Conservation (phyloP, 2,888 invertebrate species). For the Lasius platythorax region DNA sequence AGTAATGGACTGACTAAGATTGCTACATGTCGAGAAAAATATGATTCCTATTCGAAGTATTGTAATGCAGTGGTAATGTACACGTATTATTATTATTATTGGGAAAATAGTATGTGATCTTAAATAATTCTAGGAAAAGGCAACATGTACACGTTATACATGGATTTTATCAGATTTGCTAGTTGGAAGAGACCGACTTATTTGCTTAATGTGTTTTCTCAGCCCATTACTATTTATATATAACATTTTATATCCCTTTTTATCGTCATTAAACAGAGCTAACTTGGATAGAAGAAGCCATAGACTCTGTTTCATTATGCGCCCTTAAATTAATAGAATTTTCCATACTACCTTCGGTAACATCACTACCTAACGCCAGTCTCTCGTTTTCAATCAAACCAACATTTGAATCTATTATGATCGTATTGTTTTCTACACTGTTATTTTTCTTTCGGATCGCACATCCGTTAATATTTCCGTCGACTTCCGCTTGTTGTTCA, state of each 20-base stretch:
- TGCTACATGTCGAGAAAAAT: constrained; percentile 45
- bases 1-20: constrained; percentile 59
- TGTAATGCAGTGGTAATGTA: constrained; percentile 34
- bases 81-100: constrained; percentile 23
- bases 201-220: constrained; percentile 38
- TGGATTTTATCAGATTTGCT: constrained; percentile 25
- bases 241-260: constrained; percentile 28
- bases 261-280: constrained; percentile 87
- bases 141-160: constrained; percentile 42
- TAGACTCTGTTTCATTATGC: constrained; percentile 86
- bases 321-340: constrained; percentile 87
- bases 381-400: constrained; percentile 84
- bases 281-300: constrained; percentile 88
- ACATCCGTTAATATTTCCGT: constrained; percentile 86
- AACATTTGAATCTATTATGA: constrained; percentile 85
- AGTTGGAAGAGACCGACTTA: constrained; percentile 39
- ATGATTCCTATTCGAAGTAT: constrained; percentile 44
- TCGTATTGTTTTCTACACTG: constrained; percentile 83
- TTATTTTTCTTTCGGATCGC: constrained; percentile 86
- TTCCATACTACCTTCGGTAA: constrained; percentile 84
- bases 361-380: constrained; percentile 71
- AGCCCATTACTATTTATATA: constrained; percentile 60
- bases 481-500: constrained; percentile 81
- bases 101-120: constrained; percentile 48
- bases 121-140: constrained; percentile 48